Percentiles rank a stretch among this genome's conserved stretches.
Evolutionary conservation across 2,113 vertebrate genomes (phyloP).

Genomic region (Egretta garzetta): DNA sequence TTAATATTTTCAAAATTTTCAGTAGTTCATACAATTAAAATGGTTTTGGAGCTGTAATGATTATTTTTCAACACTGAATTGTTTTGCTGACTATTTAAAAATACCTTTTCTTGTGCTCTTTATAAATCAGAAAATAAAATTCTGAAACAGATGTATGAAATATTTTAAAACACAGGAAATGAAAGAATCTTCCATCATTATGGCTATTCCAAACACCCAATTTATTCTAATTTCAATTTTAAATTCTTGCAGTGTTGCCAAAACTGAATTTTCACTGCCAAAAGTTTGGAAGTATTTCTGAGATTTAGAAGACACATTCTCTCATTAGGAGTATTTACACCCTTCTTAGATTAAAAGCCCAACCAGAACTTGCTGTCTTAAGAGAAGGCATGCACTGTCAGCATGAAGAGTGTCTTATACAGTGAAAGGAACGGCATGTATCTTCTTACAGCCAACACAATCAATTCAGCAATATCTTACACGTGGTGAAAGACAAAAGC

Average conservation of each 20-base stretch:
- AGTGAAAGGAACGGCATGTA: neutral
- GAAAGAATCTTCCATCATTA: neutral
- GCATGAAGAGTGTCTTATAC: accelerated
- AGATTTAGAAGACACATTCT: neutral
- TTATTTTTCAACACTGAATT: neutral
- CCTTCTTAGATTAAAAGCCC: neutral
- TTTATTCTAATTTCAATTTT: neutral
- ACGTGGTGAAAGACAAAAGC: neutral
- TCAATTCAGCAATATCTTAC: neutral
- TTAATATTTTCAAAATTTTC: neutral
- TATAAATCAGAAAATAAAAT: neutral
- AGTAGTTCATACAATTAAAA: neutral
- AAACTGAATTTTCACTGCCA: neutral
- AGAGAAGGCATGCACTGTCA: neutral
- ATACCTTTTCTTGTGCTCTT: accelerated
- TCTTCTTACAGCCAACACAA: neutral
- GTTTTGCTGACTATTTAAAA: neutral
- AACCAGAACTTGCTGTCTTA: neutral
- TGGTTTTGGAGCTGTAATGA: neutral
- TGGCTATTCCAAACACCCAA: neutral
- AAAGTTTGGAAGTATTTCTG: neutral
- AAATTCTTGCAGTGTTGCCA: neutral
- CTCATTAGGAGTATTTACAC: neutral
- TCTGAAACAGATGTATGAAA: neutral
- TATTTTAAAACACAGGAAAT: neutral